Base-by-base conservation (phyloP, 2,797 vertebrate genomes). In the Cyclopterus lumpus region DNA sequence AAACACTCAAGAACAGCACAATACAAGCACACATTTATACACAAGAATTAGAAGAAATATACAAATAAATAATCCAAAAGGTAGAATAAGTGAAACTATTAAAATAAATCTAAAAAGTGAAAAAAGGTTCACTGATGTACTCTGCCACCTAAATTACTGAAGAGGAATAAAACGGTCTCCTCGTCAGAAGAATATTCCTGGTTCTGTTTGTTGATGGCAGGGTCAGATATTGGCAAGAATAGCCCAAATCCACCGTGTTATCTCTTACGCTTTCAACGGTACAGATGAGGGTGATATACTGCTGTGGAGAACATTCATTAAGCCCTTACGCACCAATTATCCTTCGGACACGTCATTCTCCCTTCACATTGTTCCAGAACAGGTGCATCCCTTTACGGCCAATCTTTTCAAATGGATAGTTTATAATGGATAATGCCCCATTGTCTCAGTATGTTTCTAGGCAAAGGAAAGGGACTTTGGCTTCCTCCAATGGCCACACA, bases 241-340 rank as follows among this genome's bases (percentile, higher is more conserved):
- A 63, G 32, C 24, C 67, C 46, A 73, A n/a, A 63, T 58, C 49
- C 63, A 51, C 44, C 36, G 38, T 42, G 51, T 80, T 36, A 59
- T 79, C 10, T 24, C 63, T 57, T 51, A 34, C 26, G 16, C 63
- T 69, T 73, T 77, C 40, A 75, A 26, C 20, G 20, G 8, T 67
- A 51, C 59, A 72, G 60, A 30, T 28, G 20, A 32, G 32, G 49
- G 12, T 57, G 51, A 77, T 72, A 38, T 71, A 74, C 73, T 32
- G 24, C 67, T 69, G 36, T 46, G n/a, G 42, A 63, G 51, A 75
- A 71, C 54, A 62, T 74, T 79, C 58, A 73, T 75, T 73, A 28
- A 55, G 70, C 69, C 53, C 30, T 68, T 80, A 75, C 1, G 7
- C 65, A 73, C 75, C 77, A 75, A 71, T 79, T 89, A 79, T 70